Evolutionary conservation across 2,888 invertebrate species (phyloP).

Genomic region (Ryuthela nishihirai): DNA sequence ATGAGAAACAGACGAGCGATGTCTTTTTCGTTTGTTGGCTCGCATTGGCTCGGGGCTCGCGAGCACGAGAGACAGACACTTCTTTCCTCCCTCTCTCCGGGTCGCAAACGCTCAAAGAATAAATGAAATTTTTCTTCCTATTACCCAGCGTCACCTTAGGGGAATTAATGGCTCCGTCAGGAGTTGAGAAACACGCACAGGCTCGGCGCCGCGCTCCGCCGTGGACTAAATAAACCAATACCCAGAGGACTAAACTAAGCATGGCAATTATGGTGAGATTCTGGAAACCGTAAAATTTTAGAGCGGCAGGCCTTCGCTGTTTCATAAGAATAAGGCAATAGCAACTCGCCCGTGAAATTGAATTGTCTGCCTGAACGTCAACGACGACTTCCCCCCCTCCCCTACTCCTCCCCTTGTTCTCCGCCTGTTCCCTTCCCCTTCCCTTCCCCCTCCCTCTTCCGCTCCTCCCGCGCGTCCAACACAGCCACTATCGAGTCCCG

Average conservation of each 20-base stretch:
- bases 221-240: constrained; percentile 38
- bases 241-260: constrained; percentile 32
- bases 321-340: constrained; percentile 28
- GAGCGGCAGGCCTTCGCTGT: constrained; percentile 24
- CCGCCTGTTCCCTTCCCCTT: not conserved
- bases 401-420: constrained; percentile 29
- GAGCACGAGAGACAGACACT: no score
- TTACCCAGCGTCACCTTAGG: constrained; percentile 33
- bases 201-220: constrained; percentile 3
- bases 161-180: constrained; percentile 34
- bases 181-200: constrained; percentile 24
- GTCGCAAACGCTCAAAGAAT: constrained; percentile 37
- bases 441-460: not conserved
- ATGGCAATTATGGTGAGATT: constrained; percentile 38
- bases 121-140: constrained; percentile 39
- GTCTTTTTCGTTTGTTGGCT: no score
- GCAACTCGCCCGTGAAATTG: constrained; percentile 37
- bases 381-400: constrained; percentile 9
- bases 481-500: no score
- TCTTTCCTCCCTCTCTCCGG: no score
- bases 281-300: constrained; percentile 39
- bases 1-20: no score
- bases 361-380: constrained; percentile 38
- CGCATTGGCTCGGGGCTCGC: no score
- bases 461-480: not conserved